These are phyloP conservation scores for Rissa tridactyla DNA, from an alignment of 2,113 vertebrate genomes.

Conservation along the genomic window DNA sequence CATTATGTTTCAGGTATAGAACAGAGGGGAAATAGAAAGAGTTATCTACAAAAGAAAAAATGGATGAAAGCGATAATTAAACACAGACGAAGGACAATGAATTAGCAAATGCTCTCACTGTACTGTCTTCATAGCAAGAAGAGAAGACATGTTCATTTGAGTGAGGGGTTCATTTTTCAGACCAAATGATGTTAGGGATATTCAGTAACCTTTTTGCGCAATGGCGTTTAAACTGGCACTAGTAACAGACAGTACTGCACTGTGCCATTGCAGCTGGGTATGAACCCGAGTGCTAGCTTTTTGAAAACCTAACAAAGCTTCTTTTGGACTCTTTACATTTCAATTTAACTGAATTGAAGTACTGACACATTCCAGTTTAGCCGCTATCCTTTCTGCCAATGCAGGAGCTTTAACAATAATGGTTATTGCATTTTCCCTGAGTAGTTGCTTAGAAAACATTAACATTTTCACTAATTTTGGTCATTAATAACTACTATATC, in stretches of 20 bases:
- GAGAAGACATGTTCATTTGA: constrained; percentile 28
- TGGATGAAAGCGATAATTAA: not conserved
- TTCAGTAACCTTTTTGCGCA: constrained; percentile 56
- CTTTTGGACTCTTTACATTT: constrained; percentile 67
- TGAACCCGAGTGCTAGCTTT: constrained; percentile 40
- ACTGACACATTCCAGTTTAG: constrained; percentile 26
- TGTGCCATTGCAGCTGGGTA: constrained; percentile 71
- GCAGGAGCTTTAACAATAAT: not conserved
- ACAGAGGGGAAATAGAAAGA: not conserved
- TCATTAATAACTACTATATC: not conserved
- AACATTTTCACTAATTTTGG: not conserved
- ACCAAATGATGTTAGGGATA: constrained; percentile 10
- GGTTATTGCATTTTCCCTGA: not conserved
- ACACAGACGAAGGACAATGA: constrained; percentile 28
- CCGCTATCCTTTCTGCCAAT: not conserved
- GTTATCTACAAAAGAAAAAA: not conserved
- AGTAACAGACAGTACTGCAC: constrained; percentile 53
- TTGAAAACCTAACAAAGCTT: constrained; percentile 64
- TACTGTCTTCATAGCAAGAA: constrained; percentile 29
- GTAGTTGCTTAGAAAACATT: not conserved
- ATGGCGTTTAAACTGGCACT: constrained; percentile 25
- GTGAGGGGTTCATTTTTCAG: not conserved
- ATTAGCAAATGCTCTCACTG: constrained; percentile 48
- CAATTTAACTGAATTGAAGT: constrained; percentile 49
- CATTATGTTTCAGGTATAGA: not conserved